phyloP scores from a whole-genome alignment of 2,888 invertebrate species.

The Stenoptilia bipunctidactyla region DNA sequence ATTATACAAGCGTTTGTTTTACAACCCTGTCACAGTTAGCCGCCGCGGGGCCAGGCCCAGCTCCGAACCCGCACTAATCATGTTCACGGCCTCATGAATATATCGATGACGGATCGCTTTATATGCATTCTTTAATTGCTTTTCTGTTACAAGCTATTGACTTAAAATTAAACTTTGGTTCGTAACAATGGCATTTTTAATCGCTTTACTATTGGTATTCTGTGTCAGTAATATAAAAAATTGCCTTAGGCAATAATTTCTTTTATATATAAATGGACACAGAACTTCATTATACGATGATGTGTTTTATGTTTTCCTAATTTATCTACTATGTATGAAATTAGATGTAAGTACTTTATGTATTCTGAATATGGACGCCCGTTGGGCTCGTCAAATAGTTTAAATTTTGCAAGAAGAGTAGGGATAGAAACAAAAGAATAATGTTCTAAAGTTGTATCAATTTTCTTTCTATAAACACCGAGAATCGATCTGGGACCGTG shows the following conservation, averaged over 20 bases:
- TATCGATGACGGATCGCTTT: slow-evolving; percentile 27
- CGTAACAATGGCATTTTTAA: slow-evolving; percentile 1
- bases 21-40: slow-evolving; percentile 27
- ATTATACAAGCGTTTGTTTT: slow-evolving; percentile 44
- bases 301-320: too few relatives aligned
- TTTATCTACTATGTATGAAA: too few relatives aligned
- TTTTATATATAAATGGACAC: too few relatives aligned
- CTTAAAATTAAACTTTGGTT: slow-evolving; percentile 1
- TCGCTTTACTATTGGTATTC: slow-evolving; percentile 1
- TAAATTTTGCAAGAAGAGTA: too few relatives aligned
- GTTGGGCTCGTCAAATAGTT: too few relatives aligned
- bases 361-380: too few relatives aligned
- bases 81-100: slow-evolving; percentile 24
- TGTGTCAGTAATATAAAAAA: neutral
- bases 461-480: too few relatives aligned
- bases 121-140: slow-evolving; percentile 26
- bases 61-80: slow-evolving; percentile 5
- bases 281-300: too few relatives aligned
- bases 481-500: slow-evolving; percentile 37
- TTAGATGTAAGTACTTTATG: too few relatives aligned
- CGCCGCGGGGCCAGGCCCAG: slow-evolving; percentile 18
- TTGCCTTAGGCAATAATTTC: too few relatives aligned
- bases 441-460: too few relatives aligned
- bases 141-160: slow-evolving; percentile 11
- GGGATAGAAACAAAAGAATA: too few relatives aligned